A percentile compares a stretch with the other conserved stretches of the same genome.
These are phyloP conservation scores for Lasioglossum zephyrum DNA, from an alignment of 2,888 invertebrate species.

Conservation along the genomic window DNA sequence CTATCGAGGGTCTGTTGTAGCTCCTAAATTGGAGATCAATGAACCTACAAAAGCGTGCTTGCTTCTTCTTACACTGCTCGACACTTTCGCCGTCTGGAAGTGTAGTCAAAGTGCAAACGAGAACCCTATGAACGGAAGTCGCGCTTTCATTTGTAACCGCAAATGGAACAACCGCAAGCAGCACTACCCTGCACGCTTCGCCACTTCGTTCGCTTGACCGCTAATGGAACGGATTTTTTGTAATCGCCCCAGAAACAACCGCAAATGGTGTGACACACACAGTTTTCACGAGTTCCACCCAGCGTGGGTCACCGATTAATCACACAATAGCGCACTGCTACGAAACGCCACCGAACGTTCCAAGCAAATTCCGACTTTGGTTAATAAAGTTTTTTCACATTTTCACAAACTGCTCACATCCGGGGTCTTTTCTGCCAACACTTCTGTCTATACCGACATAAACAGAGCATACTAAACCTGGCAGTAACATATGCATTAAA, in stretches of 20 bases:
- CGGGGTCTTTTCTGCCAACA: no score
- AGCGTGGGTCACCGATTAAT: conserved; percentile 38
- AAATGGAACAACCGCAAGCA: conserved; percentile 29
- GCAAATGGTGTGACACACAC: conserved; percentile 27
- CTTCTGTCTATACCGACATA: no score
- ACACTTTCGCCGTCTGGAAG: neutral
- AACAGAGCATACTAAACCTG: no score
- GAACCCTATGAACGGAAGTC: conserved; percentile 8
- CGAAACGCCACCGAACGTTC: neutral
- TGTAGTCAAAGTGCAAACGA: neutral
- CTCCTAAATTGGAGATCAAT: neutral
- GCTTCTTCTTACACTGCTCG: neutral
- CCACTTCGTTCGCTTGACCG: conserved; percentile 32
- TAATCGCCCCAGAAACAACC: conserved; percentile 36
- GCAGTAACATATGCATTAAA: no score
- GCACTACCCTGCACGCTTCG: conserved; percentile 16
- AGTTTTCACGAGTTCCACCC: conserved; percentile 28
- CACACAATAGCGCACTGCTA: neutral
- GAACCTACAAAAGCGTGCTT: neutral
- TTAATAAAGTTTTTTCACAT: neutral
- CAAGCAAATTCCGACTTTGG: neutral
- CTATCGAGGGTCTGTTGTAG: neutral
- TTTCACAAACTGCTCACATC: neutral
- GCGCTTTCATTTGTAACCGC: conserved; percentile 7
- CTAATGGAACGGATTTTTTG: conserved; percentile 39